These are phyloP conservation scores for Amniataba percoides DNA, from an alignment of 2,797 vertebrate genomes.

Conservation along the genomic window DNA sequence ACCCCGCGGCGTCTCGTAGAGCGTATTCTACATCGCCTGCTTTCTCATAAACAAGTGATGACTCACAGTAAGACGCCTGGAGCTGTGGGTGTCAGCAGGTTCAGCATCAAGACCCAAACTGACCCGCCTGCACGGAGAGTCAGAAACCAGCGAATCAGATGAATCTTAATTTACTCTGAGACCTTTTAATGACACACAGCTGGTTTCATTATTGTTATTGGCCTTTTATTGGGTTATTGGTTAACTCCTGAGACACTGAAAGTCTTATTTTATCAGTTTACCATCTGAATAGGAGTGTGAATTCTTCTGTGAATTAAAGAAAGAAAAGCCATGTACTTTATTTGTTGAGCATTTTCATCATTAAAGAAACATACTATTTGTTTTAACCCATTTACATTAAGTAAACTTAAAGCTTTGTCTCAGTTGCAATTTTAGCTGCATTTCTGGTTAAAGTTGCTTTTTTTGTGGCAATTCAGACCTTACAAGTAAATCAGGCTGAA, in stretches of 20 bases:
- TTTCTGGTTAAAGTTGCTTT: neutral
- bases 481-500: neutral
- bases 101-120: slow-evolving; percentile 11
- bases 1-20: slow-evolving; percentile 23
- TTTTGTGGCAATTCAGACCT: neutral
- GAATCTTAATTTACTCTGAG: neutral
- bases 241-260: neutral
- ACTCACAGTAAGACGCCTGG: slow-evolving; percentile 37
- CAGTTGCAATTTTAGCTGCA: neutral
- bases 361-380: too few species aligned
- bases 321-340: too few species aligned
- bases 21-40: slow-evolving; percentile 40
- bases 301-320: too few species aligned
- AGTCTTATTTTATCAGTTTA: neutral
- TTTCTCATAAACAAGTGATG: slow-evolving; percentile 49
- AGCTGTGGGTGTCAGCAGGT: slow-evolving; percentile 40
- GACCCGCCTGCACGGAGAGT: neutral
- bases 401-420: neutral
- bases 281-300: neutral
- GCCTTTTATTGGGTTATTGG: neutral
- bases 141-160: neutral
- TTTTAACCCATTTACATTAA: too few species aligned
- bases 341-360: too few species aligned
- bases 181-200: too few species aligned
- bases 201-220: neutral